Conservation (phyloP, 1,140 invertebrate genomes). For the Diabrotica virgifera region DNA sequence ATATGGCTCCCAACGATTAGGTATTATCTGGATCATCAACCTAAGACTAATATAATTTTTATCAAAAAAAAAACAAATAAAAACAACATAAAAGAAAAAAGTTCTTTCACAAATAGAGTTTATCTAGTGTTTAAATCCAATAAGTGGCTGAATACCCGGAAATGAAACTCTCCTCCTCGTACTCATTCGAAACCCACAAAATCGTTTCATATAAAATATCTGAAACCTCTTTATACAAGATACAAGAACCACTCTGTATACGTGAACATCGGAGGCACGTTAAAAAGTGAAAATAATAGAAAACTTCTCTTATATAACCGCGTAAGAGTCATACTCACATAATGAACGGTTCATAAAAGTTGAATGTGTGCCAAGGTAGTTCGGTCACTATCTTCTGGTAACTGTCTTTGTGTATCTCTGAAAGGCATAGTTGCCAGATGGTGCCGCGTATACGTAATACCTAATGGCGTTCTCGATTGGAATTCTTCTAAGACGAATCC, state of each 20-base stretch:
- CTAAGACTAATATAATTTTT: too few species aligned
- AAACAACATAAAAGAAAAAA: too few species aligned
- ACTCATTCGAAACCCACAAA: too few species aligned
- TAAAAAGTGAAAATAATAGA: slow-evolving; percentile 49
- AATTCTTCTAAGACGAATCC: too few species aligned
- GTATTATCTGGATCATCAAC: too few species aligned
- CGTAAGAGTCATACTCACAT: slow-evolving; percentile 37
- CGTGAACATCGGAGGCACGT: slow-evolving; percentile 35
- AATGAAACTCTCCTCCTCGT: too few species aligned
- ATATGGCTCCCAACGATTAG: too few species aligned
- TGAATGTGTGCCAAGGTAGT: slow-evolving; percentile 48
- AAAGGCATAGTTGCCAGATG: neutral
- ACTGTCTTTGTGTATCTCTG: slow-evolving; percentile 16
- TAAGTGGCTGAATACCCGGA: too few species aligned
- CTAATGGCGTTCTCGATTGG: neutral
- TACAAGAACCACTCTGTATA: neutral
- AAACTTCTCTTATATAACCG: slow-evolving; percentile 47
- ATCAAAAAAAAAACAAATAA: too few species aligned
- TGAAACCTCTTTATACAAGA: neutral
- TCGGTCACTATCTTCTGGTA: slow-evolving; percentile 25
- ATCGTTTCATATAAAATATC: too few species aligned
- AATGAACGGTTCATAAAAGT: slow-evolving; percentile 41
- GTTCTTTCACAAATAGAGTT: too few species aligned
- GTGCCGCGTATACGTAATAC: neutral
- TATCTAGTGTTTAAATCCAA: too few species aligned